Conservation (phyloP, 2,797 vertebrate genomes). For the Thripadectes ignobilis region DNA sequence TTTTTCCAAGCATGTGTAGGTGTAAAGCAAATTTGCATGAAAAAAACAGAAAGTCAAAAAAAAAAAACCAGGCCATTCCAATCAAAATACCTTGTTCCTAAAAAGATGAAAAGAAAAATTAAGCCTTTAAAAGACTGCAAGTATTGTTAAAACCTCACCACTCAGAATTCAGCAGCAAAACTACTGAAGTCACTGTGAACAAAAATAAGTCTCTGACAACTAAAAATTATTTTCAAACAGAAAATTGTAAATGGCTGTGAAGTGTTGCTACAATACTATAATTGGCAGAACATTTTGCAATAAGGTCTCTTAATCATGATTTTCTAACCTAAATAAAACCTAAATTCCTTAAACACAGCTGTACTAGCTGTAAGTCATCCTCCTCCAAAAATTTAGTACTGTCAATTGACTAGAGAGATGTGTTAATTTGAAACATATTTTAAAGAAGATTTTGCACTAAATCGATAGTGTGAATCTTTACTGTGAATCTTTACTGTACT, state of each 20-base stretch:
- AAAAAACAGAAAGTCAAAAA: background rate
- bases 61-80: background rate
- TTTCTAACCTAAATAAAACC: background rate
- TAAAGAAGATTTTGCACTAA: background rate
- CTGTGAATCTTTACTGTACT: background rate
- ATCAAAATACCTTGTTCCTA: background rate
- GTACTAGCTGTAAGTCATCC: background rate
- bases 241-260: background rate
- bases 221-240: background rate
- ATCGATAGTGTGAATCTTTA: background rate
- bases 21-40: background rate
- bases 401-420: background rate
- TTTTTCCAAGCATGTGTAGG: background rate
- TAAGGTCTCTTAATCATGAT: background rate
- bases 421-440: background rate
- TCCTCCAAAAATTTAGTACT: background rate
- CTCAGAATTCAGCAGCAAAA: background rate
- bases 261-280: background rate
- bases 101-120: background rate
- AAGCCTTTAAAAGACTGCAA: background rate
- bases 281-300: background rate
- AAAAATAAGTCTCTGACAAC: background rate
- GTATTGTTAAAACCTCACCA: background rate
- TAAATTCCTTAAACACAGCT: background rate
- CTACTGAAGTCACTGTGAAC: background rate